Evolutionary conservation across 2,113 vertebrate genomes (phyloP).

Genomic region (Scortum barcoo): DNA sequence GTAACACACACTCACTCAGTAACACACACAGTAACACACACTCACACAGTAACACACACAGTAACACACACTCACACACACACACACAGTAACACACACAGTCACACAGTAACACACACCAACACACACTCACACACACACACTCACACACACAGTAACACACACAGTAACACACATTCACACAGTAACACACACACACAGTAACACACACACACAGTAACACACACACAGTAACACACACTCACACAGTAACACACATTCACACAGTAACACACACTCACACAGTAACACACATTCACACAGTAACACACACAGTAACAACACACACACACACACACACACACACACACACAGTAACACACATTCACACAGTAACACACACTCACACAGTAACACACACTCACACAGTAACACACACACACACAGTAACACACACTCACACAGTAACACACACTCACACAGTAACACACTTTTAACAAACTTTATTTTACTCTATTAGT

Average conservation of each 20-base stretch:
- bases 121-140: no score
- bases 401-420: neutral
- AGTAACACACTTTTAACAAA: no score
- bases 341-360: no score
- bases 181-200: no score
- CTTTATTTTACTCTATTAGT: no score
- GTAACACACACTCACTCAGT: neutral
- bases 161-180: neutral
- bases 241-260: neutral
- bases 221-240: neutral
- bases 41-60: neutral
- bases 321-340: no score
- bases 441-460: neutral
- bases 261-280: neutral
- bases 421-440: neutral
- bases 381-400: neutral
- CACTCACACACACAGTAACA: neutral
- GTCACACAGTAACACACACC: neutral
- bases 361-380: neutral
- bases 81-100: no score
- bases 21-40: neutral
- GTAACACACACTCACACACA: neutral
- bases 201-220: neutral
- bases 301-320: neutral
- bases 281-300: neutral